Evolutionary conservation across 2,888 invertebrate genomes (phyloP).

Genomic region (Cyclophora albipunctata): DNA sequence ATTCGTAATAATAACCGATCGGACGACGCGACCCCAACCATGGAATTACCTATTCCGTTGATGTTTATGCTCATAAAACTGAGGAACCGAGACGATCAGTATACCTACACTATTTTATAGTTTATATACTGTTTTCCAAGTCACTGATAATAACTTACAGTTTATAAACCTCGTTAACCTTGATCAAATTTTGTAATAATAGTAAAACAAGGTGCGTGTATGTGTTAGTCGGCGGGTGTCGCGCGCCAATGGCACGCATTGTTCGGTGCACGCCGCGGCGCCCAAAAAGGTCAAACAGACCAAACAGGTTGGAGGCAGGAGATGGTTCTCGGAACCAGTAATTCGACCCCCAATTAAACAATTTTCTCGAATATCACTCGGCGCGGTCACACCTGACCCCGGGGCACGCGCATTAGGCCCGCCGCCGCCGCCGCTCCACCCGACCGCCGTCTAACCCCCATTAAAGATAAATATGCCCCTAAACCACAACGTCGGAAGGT

Average conservation of each 20-base stretch:
- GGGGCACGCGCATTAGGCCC: constrained; percentile 61
- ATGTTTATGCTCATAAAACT: neutral
- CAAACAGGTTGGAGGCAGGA: constrained; percentile 33
- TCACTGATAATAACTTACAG: no score
- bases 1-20: constrained; percentile 22
- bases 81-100: no score
- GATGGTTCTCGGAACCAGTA: constrained; percentile 51
- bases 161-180: no score
- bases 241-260: constrained; percentile 19
- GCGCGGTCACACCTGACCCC: constrained; percentile 60
- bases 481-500: constrained; percentile 56
- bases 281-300: constrained; percentile 38
- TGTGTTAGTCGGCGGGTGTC: constrained; percentile 9
- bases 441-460: constrained; percentile 62
- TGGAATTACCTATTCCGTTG: neutral
- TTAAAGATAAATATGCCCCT: constrained; percentile 70
- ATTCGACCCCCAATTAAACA: constrained; percentile 70
- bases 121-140: no score
- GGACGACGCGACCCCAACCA: constrained; percentile 8
- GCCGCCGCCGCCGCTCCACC: constrained; percentile 46
- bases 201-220: no score
- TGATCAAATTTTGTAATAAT: no score
- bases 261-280: constrained; percentile 15
- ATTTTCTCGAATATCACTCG: constrained; percentile 71
- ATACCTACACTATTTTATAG: no score